A percentile compares a stretch with the other conserved stretches of the same genome.
Evolutionary conservation across 2,888 invertebrate species (phyloP).

Genomic region (Cephus pygmeus): DNA sequence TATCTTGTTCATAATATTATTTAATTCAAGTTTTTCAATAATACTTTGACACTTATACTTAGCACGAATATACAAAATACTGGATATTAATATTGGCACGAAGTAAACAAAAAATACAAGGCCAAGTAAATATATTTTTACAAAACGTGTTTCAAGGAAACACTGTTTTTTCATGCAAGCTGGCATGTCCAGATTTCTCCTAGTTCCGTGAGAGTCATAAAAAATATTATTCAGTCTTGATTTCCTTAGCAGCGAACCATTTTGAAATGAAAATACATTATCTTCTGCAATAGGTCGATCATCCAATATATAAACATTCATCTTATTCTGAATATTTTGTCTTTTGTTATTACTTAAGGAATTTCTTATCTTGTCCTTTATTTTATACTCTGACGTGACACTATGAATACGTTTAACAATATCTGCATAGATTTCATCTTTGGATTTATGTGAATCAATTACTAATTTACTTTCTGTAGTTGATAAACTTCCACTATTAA

Average conservation of each 20-base stretch:
- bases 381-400: conserved; percentile 18
- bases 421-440: conserved; percentile 43
- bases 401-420: conserved; percentile 47
- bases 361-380: conserved; percentile 17
- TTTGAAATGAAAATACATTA: conserved; percentile 1
- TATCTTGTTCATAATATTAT: conserved; percentile 2
- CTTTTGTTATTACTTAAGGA: conserved; percentile 8
- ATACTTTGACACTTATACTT: conserved; percentile 28
- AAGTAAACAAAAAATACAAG: conserved; percentile 52
- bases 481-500: too few species aligned
- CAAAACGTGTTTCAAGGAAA: conserved; percentile 44
- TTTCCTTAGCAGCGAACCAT: neutral
- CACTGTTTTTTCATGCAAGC: conserved; percentile 39
- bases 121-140: conserved; percentile 51
- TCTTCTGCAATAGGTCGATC: neutral
- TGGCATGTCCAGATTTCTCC: conserved; percentile 7
- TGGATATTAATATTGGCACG: conserved; percentile 43
- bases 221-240: neutral
- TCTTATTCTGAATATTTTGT: neutral
- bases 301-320: neutral
- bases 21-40: conserved; percentile 29
- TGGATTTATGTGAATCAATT: conserved; percentile 15
- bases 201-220: conserved; percentile 7
- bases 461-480: too few species aligned
- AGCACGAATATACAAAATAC: conserved; percentile 31